Evolutionary conservation across 2,113 vertebrate genomes (phyloP).

Genomic region (Ochotona curzoniae): DNA sequence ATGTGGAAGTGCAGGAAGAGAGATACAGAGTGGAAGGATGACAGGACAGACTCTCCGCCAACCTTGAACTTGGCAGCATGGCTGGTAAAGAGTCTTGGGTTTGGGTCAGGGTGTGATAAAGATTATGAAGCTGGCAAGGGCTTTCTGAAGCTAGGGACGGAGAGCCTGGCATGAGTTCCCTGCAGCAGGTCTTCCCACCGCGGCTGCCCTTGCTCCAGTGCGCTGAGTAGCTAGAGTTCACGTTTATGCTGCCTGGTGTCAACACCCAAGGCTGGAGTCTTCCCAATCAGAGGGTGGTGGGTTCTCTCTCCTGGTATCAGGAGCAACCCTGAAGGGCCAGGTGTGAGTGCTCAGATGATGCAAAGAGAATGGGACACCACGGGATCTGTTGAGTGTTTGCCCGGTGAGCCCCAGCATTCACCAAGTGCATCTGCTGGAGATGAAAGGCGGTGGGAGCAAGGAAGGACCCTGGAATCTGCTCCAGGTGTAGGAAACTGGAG

Average conservation of each 20-base stretch:
- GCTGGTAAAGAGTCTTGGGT: neutral
- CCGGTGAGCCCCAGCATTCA: neutral
- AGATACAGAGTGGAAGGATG: accelerated
- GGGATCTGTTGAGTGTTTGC: neutral
- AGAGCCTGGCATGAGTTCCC: neutral
- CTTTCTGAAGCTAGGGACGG: no score
- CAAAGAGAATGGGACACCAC: neutral
- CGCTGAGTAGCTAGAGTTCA: neutral
- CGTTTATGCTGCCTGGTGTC: neutral
- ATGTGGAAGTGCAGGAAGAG: neutral
- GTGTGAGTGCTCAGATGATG: neutral
- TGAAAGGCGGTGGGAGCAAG: neutral
- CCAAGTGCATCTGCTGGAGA: neutral
- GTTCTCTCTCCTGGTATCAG: neutral
- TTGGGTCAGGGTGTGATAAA: neutral
- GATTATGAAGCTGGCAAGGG: neutral
- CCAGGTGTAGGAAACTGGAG: neutral
- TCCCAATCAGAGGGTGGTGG: neutral
- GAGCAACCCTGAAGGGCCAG: neutral
- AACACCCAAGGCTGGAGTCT: no score
- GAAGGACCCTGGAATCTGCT: neutral
- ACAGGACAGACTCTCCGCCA: neutral
- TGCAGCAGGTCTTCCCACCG: no score
- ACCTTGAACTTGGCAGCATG: neutral
- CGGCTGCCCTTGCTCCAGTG: neutral